Evolutionary conservation across 2,888 invertebrate genomes (phyloP).

Genomic region (Zygogramma bicolorata): DNA sequence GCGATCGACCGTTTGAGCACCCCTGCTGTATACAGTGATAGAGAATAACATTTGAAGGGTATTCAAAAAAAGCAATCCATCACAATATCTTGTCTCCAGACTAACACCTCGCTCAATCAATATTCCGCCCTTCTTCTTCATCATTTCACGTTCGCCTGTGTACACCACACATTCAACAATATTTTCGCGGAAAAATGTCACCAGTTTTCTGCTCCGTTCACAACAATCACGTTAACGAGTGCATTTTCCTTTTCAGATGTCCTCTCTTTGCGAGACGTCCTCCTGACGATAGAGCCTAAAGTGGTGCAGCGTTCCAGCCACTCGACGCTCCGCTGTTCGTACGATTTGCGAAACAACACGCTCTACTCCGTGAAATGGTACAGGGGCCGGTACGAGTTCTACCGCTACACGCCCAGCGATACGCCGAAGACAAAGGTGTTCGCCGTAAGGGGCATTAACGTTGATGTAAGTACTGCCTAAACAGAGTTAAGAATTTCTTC

Average conservation of each 20-base stretch:
- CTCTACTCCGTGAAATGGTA: conserved; percentile 92
- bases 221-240: conserved; percentile 3
- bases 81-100: not conserved
- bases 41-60: not conserved
- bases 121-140: not conserved
- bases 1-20: no score
- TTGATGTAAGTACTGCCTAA: conserved; percentile 80
- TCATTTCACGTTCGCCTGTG: not conserved
- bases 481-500: not conserved
- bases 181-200: conserved; percentile 5
- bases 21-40: not conserved
- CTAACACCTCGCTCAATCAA: not conserved
- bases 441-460: conserved; percentile 79
- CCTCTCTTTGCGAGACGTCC: conserved; percentile 78
- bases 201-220: not conserved
- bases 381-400: conserved; percentile 86
- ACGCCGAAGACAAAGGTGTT: conserved; percentile 78
- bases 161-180: not conserved
- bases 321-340: conserved; percentile 79
- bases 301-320: conserved; percentile 77
- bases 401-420: conserved; percentile 83
- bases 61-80: not conserved
- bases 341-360: conserved; percentile 80
- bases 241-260: conserved; percentile 67
- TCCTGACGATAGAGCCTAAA: conserved; percentile 77